Evolutionary conservation across 1,140 invertebrate genomes (phyloP).

Genomic region (Tetraneura akinire): DNA sequence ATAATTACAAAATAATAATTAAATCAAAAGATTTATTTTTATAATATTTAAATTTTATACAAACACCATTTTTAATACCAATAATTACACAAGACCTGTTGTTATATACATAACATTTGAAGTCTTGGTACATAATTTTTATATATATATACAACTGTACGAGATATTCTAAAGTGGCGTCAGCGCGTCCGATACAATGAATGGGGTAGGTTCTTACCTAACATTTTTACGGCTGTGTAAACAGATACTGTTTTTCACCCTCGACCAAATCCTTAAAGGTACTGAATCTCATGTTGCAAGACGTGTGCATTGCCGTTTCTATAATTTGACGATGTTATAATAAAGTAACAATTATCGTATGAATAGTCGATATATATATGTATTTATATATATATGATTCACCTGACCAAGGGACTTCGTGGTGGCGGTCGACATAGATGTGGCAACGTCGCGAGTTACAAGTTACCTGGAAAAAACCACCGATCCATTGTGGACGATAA

Average conservation of each 20-base stretch:
- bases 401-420: constrained; percentile 26
- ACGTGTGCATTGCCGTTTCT: too few species aligned
- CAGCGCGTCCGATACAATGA: background rate
- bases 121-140: background rate
- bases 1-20: too few species aligned
- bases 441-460: constrained; percentile 43
- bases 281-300: too few species aligned
- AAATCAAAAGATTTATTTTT: too few species aligned
- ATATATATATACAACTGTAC: background rate
- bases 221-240: constrained; percentile 9
- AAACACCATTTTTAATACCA: too few species aligned
- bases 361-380: too few species aligned
- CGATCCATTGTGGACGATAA: constrained; percentile 15
- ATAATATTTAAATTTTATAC: too few species aligned
- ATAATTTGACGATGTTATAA: background rate
- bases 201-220: too few species aligned
- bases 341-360: background rate
- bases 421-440: background rate
- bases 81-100: too few species aligned
- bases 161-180: background rate
- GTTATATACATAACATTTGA: too few species aligned
- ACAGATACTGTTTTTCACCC: constrained; percentile 17
- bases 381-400: background rate
- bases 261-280: too few species aligned
- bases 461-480: constrained; percentile 45